Evolutionary conservation across 2,888 invertebrate genomes (phyloP).

Genomic region (Idaea aversata): DNA sequence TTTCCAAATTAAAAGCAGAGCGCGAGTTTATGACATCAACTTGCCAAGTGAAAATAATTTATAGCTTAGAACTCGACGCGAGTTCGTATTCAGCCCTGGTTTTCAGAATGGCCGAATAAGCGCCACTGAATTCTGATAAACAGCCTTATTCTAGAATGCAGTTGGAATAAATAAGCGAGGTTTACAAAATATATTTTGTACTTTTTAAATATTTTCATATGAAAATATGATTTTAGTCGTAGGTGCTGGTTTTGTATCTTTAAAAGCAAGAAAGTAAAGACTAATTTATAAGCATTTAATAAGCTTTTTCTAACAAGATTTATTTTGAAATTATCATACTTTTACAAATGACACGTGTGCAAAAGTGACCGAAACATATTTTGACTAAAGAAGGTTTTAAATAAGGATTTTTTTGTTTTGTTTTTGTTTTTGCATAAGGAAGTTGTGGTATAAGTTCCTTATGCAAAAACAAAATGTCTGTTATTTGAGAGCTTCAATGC

Average conservation of each 20-base stretch:
- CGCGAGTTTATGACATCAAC: conserved; percentile 35
- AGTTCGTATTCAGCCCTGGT: conserved; percentile 32
- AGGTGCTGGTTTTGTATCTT: neutral
- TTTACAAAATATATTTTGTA: neutral
- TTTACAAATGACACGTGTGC: no score
- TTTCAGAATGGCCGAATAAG: conserved; percentile 27
- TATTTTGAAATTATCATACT: no score
- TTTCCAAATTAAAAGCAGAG: conserved; percentile 23
- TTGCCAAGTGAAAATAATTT: conserved; percentile 49
- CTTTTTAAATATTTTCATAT: neutral
- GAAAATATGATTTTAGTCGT: neutral
- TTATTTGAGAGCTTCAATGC: no score
- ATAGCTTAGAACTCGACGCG: conserved; percentile 38
- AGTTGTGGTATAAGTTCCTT: no score
- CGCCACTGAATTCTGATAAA: conserved; percentile 32
- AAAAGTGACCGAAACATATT: no score
- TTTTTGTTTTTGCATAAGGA: no score
- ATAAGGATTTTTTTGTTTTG: no score
- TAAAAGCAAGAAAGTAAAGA: no score
- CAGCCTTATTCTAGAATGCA: conserved; percentile 25
- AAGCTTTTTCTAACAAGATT: no score
- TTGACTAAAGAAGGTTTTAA: no score
- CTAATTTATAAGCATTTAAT: no score
- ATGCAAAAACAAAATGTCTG: no score
- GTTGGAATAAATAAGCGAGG: neutral